These are phyloP conservation scores for Iguana delicatissima DNA, from an alignment of 2,797 vertebrate genomes.

Conservation along the genomic window DNA sequence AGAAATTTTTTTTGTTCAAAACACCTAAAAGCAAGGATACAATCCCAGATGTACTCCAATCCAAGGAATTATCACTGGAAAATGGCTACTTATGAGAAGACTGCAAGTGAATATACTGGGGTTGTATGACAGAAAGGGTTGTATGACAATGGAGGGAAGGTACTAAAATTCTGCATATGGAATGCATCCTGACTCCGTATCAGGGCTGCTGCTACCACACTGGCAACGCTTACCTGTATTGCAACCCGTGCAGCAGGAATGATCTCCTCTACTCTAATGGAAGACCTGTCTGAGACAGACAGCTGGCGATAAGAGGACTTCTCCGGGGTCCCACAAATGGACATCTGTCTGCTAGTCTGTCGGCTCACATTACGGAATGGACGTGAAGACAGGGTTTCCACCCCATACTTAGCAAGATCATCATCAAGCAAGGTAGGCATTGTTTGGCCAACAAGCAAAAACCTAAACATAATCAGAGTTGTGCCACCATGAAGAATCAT, in stretches of 20 bases:
- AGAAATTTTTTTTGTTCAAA: slow-evolving; percentile 16
- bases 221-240: slow-evolving; percentile 87
- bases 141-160: background rate
- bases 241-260: slow-evolving; percentile 97
- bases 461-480: slow-evolving; percentile 80
- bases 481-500: background rate
- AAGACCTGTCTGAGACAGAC: slow-evolving; percentile 96
- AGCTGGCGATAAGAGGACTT: slow-evolving; percentile 96
- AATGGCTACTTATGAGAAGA: background rate
- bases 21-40: background rate
- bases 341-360: slow-evolving; percentile 91
- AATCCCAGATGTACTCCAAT: background rate
- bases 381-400: slow-evolving; percentile 92
- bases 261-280: slow-evolving; percentile 97
- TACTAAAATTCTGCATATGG: background rate
- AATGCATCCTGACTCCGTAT: background rate
- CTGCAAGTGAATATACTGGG: background rate
- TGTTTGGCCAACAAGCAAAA: slow-evolving; percentile 96
- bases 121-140: background rate
- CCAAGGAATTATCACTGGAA: background rate
- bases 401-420: slow-evolving; percentile 90
- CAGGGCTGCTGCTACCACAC: accelerated
- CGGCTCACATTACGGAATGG: slow-evolving; percentile 94
- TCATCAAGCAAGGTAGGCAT: slow-evolving; percentile 94
- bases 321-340: slow-evolving; percentile 95